Conservation (phyloP, 2,888 invertebrate species). For the Microplitis manilae region DNA sequence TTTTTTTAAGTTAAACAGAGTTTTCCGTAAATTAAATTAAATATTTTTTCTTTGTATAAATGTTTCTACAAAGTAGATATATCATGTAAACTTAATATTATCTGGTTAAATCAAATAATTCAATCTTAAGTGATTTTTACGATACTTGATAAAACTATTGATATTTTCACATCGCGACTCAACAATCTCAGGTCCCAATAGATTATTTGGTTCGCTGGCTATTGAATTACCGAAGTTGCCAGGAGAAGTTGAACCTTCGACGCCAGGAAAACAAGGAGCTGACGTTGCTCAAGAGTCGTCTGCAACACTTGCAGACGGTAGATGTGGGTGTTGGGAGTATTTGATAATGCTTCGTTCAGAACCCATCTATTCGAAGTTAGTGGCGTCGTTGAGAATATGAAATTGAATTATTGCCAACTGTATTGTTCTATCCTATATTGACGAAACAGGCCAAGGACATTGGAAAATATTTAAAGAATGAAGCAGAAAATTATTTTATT, state of each 20-base stretch:
- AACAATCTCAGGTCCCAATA: constrained; percentile 72
- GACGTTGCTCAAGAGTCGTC: constrained; percentile 38
- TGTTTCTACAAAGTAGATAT: too few species aligned
- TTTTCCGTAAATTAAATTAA: too few species aligned
- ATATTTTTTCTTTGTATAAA: too few species aligned
- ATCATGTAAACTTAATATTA: too few species aligned
- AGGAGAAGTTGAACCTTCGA: constrained; percentile 59
- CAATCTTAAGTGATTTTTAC: constrained; percentile 46
- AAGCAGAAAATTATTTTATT: background rate
- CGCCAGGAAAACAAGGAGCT: constrained; percentile 47
- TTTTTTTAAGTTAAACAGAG: too few species aligned
- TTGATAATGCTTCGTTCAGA: constrained; percentile 24
- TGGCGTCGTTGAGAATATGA: constrained; percentile 20
- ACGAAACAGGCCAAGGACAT: constrained; percentile 21
- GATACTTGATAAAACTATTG: constrained; percentile 61
- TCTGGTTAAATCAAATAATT: constrained; percentile 44
- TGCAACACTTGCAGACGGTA: constrained; percentile 22
- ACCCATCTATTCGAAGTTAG: constrained; percentile 16
- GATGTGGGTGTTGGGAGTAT: constrained; percentile 9
- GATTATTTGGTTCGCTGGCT: constrained; percentile 73
- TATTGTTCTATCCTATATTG: constrained; percentile 10
- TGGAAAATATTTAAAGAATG: background rate
- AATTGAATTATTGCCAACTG: constrained; percentile 31
- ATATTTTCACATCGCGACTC: constrained; percentile 70
- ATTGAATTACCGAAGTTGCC: constrained; percentile 72